phyloP scores from a whole-genome alignment of 1,140 invertebrate genomes.

The Drosophila guanche region DNA sequence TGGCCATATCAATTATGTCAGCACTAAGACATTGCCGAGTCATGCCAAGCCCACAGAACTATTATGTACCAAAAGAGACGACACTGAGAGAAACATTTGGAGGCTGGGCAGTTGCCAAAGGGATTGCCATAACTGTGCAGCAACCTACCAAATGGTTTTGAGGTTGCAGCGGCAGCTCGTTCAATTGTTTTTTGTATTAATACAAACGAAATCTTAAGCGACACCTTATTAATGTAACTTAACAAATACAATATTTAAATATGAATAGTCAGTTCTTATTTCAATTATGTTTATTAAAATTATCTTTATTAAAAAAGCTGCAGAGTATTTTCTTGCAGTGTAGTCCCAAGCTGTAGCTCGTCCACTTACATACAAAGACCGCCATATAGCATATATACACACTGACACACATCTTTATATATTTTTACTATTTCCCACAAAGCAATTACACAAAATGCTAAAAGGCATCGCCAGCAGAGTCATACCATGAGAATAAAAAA shows the following conservation, averaged over 20 bases:
- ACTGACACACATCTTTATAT: conserved; percentile 1
- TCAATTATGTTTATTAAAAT: no score
- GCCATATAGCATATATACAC: conserved; percentile 1
- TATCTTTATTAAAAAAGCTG: not conserved
- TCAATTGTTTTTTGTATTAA: no score
- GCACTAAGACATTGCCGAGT: conserved; percentile 57
- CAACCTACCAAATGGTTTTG: no score
- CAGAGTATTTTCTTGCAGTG: not conserved
- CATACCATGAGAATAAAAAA: not conserved
- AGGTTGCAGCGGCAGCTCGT: no score
- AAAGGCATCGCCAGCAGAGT: conserved; percentile 43
- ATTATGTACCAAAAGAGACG: conserved; percentile 54
- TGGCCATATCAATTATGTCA: conserved; percentile 79
- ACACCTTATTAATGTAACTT: no score
- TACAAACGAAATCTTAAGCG: no score
- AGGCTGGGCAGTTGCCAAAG: no score
- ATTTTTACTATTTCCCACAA: conserved; percentile 71
- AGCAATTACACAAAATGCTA: conserved; percentile 80
- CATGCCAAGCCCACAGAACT: conserved; percentile 58
- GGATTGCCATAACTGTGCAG: no score
- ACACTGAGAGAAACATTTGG: conserved; percentile 22
- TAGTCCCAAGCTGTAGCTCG: conserved; percentile 33
- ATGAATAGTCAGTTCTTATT: no score
- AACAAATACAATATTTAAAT: no score
- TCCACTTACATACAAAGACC: conserved; percentile 16